Conservation (phyloP, 2,888 invertebrate species). For the Cyrtodaria siliqua region DNA sequence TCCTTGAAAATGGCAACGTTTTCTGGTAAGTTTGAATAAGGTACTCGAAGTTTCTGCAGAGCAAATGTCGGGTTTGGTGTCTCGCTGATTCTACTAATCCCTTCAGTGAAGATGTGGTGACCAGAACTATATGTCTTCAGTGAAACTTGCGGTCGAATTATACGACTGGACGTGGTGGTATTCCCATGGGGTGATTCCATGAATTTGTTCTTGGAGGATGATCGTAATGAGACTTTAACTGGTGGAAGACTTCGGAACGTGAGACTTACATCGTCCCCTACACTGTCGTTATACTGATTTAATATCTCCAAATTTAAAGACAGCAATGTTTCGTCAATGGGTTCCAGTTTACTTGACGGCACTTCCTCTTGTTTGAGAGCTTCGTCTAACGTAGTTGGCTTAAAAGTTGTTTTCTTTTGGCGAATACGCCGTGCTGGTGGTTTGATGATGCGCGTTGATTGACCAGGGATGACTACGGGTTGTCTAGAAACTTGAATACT, state of each 20-base stretch:
- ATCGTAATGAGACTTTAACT: slow-evolving; percentile 58
- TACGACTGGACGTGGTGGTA: slow-evolving; percentile 29
- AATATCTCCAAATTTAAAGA: slow-evolving; percentile 27
- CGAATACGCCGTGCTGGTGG: not conserved
- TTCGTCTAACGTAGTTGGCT: not conserved
- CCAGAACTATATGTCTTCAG: slow-evolving; percentile 52
- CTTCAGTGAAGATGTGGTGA: slow-evolving; percentile 71
- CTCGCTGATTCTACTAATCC: slow-evolving; percentile 72
- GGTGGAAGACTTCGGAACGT: slow-evolving; percentile 64
- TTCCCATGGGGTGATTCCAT: slow-evolving; percentile 47
- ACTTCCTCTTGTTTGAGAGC: not conserved
- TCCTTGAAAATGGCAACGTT: slow-evolving; percentile 68
- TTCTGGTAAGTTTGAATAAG: slow-evolving; percentile 71
- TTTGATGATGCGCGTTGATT: not conserved
- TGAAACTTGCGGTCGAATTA: slow-evolving; percentile 47
- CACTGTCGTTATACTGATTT: slow-evolving; percentile 63
- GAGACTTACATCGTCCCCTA: slow-evolving; percentile 53
- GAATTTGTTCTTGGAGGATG: slow-evolving; percentile 41
- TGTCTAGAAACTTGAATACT: not conserved
- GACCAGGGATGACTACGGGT: not conserved
- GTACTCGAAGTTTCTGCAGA: slow-evolving; percentile 62
- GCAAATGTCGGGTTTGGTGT: slow-evolving; percentile 62
- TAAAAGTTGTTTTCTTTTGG: not conserved
- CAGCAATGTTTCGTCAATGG: not conserved
- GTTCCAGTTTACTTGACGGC: not conserved